Evolutionary conservation across 2,113 vertebrate species (phyloP).

Genomic region (Pseudopodoces humilis): DNA sequence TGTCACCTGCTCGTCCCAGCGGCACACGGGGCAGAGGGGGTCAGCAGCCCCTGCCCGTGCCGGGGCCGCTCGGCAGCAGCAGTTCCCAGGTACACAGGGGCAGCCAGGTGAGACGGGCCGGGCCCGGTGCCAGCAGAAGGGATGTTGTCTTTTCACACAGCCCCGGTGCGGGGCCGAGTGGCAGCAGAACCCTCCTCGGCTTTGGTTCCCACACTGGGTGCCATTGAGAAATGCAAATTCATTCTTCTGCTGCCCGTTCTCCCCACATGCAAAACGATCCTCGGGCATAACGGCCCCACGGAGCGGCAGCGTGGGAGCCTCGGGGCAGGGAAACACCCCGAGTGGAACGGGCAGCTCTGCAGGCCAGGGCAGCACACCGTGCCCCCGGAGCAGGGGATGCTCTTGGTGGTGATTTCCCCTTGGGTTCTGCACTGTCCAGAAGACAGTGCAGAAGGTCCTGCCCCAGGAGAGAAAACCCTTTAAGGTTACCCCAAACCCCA

Average conservation of each 20-base stretch:
- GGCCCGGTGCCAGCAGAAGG: slow-evolving; percentile 25
- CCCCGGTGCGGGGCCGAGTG: background rate
- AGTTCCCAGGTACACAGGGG: slow-evolving; percentile 55
- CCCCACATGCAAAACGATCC: slow-evolving; percentile 57
- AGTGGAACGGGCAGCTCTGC: background rate
- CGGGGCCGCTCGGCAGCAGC: background rate
- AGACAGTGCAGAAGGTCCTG: background rate
- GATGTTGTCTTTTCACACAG: slow-evolving; percentile 72
- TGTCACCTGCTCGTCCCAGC: accelerated
- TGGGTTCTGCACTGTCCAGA: accelerated
- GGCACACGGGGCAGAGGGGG: accelerated
- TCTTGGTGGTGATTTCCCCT: background rate
- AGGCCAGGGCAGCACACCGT: background rate
- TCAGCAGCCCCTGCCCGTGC: background rate
- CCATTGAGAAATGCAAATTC: slow-evolving; percentile 74
- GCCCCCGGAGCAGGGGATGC: background rate
- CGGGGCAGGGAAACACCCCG: background rate
- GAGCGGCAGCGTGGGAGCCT: slow-evolving; percentile 24
- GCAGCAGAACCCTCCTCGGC: background rate
- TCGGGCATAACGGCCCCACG: slow-evolving; percentile 8
- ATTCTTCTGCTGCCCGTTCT: background rate
- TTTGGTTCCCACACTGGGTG: slow-evolving; percentile 46
- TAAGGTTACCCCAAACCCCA: background rate
- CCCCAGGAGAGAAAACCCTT: accelerated
- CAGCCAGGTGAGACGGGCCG: slow-evolving; percentile 60